These are phyloP conservation scores for Charadrius vociferus DNA, from an alignment of 2,113 vertebrate species.

Conservation along the genomic window DNA sequence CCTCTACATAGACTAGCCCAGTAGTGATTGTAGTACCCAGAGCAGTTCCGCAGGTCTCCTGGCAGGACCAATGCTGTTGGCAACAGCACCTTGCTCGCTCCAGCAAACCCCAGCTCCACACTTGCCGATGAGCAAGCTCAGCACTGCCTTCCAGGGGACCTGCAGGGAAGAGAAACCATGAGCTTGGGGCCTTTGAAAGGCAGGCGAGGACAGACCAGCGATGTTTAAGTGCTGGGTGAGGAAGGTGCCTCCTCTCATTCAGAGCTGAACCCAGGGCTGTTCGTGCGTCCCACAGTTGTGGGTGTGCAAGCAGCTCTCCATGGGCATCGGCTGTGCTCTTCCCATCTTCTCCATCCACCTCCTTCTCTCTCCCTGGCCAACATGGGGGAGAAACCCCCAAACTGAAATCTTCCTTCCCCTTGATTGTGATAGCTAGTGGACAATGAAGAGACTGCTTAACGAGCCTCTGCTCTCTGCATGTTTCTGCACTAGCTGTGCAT, in stretches of 20 bases:
- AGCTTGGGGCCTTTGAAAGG: not conserved
- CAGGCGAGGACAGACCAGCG: not conserved
- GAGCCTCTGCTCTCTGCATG: not conserved
- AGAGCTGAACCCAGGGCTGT: not conserved
- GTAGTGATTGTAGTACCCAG: not conserved
- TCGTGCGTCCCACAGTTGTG: rapidly evolving
- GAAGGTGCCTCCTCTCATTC: not conserved
- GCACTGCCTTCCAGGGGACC: not conserved
- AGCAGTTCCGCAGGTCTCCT: not conserved
- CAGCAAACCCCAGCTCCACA: not conserved
- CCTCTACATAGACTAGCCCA: not conserved
- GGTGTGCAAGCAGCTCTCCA: not conserved
- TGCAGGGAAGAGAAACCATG: not conserved
- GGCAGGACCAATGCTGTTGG: not conserved
- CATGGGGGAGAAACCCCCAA: rapidly evolving
- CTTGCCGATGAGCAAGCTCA: rapidly evolving
- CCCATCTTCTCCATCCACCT: not conserved
- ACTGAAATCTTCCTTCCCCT: not conserved
- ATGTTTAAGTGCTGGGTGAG: not conserved
- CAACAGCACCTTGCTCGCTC: rapidly evolving
- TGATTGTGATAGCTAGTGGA: not conserved
- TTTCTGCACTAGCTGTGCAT: not conserved
- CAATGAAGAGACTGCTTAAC: not conserved
- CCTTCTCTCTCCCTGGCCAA: not conserved
- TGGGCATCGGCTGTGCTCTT: not conserved